Base-by-base conservation (phyloP, 2,888 invertebrate species). In the Drosophila tanythrix region DNA sequence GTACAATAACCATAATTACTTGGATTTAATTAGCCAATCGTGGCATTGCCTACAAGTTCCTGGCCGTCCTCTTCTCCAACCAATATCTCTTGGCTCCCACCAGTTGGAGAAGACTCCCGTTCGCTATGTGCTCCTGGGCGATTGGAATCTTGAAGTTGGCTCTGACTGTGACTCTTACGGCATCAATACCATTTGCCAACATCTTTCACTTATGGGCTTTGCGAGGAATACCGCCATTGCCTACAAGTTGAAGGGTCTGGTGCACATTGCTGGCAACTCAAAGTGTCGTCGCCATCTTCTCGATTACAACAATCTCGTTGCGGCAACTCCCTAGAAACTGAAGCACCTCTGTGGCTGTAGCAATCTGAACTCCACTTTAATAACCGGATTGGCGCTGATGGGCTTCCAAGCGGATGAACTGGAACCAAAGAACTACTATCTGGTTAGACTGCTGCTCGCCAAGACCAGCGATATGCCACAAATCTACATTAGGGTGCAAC, bases 61-160 rank as follows among this genome's bases (percentile, higher is more conserved):
- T 79, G 57, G 76, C 74, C 6, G 65, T 76, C 1, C 57, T 80
- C 2, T 66, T 79, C 27, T 65, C 71, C 2, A 55, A 13, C 2
- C 79, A 67, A 6, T 57, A 76, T 63, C 38, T 80, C 25, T 33
- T 80, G 51, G 69, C 80, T 0, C 69, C 80, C 0, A 76, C 76
- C 0, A 31, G 10, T 11, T 66, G 18, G 31, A 31, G 5, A 21
- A 29, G 7, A 15, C 29, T 0, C 55, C 58, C 0, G 36, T 74
- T 11, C 51, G 36, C 3, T 40, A 70, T 51, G 74, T 65, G 0
- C 48, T 80, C 1, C 38, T 80, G 13, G 80, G 80, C 11, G 74
- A 79, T 40, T 80, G 71, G 73, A 76, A 71, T 58, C 1, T 4
- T 80, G 15, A 70, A 64, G 43, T 58, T 79, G 11, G 10, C 11